Evolutionary conservation across 1,140 invertebrate species (phyloP), one percentile per base, ranked within the genome.

Genomic region (Magallana ariakensis): DNA sequence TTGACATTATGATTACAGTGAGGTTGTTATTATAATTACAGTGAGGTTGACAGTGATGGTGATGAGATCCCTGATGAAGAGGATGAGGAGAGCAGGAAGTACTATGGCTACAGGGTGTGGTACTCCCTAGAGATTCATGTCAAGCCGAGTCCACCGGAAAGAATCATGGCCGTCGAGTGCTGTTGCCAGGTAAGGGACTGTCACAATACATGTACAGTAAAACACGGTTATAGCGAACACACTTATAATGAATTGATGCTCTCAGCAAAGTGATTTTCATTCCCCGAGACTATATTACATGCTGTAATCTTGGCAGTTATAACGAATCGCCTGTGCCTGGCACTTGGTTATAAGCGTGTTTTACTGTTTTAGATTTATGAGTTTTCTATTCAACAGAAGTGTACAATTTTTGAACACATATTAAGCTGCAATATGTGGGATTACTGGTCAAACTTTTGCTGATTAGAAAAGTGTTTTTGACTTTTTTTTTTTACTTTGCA

Each of bases 21-120:
- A 46, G 33, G 33, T 8, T 58, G 53, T 15, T 16, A 82, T 82
- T 89, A 33, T 10, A 84, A 5, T 83, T 82, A 82, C 89, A 95
- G 94, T 75, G 94, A 94, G 85, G 87, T 94, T 10, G 94, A 95
- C 90, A 94, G 94, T 92, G 94, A 95, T 92, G 94, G 94, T 58
- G 94, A 95, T 89, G 94, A 94, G 85, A 88, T 94, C 46, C 90
- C 89, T 53, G 88, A 90, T 70, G 87, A 90, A 33, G 88, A 91
- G 9, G 92, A 93, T 56, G 92, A 91, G 15, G 91, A 92, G 62
- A 82, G 75, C n/a, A 81, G 87, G 33, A 90, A 92, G n/a, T 93
- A 92, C 81, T 87, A 93, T 88, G 93, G 93, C 19, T 94, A 94
- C 90, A 87, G 92, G 16, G 90, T 95, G n/a, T 95, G 94, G 94